Evolutionary conservation across 2,113 vertebrate genomes (phyloP).

Genomic region (Cricetomys ansorgei): DNA sequence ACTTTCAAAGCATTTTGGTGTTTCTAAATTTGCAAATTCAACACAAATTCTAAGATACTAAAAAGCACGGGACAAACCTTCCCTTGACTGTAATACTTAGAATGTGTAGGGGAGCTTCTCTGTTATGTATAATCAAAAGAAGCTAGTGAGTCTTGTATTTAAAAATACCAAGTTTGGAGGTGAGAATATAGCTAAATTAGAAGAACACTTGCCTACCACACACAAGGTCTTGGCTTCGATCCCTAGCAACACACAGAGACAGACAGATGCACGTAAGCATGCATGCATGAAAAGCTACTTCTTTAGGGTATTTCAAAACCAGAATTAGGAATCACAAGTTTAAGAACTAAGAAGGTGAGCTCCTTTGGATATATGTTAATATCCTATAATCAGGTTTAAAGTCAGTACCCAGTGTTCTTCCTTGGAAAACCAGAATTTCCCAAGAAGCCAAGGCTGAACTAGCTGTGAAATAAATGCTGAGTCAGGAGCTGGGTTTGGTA

Average conservation of each 20-base stretch:
- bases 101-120: conserved; percentile 34
- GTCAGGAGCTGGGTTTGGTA: background rate
- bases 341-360: conserved; percentile 34
- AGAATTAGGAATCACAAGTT: conserved; percentile 23
- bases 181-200: background rate
- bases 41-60: conserved; percentile 27
- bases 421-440: conserved; percentile 56
- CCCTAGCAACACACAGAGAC: background rate
- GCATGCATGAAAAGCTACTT: background rate
- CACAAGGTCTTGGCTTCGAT: background rate
- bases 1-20: conserved; percentile 52
- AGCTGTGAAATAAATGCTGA: background rate
- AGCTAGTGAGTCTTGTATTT: background rate
- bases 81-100: conserved; percentile 36
- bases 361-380: background rate
- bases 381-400: conserved; percentile 41
- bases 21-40: conserved; percentile 55
- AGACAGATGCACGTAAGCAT: background rate
- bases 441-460: conserved; percentile 5
- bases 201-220: background rate
- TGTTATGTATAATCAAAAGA: conserved; percentile 40
- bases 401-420: conserved; percentile 6
- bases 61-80: conserved; percentile 50
- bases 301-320: conserved; percentile 39
- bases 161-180: background rate